Percentiles rank a stretch among this genome's conserved stretches.
Evolutionary conservation across 2,888 invertebrate species (phyloP).

Genomic region (Hofmannophila pseudospretella): DNA sequence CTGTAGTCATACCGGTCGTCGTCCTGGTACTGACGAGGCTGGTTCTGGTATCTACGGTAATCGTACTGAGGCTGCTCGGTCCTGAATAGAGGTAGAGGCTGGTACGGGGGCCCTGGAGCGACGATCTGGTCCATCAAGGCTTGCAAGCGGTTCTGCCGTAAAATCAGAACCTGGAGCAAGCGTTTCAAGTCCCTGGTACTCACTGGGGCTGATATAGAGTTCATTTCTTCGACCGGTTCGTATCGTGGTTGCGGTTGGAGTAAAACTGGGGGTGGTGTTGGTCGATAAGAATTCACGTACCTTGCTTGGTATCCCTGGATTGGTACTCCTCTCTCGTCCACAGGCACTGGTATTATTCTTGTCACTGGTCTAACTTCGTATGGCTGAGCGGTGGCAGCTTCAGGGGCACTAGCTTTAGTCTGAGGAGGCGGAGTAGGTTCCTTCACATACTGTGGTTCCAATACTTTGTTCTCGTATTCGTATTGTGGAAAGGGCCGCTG

Average conservation of each 20-base stretch:
- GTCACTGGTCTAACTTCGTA: constrained; percentile 59
- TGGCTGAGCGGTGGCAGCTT: constrained; percentile 47
- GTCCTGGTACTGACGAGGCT: constrained; percentile 47
- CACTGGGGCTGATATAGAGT: constrained; percentile 81
- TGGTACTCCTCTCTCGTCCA: constrained; percentile 66
- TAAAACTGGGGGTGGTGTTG: constrained; percentile 27
- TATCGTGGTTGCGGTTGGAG: constrained; percentile 57
- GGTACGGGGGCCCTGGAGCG: constrained; percentile 47
- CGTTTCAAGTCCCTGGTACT: constrained; percentile 84
- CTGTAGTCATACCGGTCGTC: constrained; percentile 62
- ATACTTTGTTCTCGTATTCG: constrained; percentile 65
- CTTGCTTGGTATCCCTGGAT: constrained; percentile 60
- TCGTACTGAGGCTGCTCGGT: constrained; percentile 29
- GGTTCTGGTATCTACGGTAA: constrained; percentile 39
- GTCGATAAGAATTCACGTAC: constrained; percentile 54
- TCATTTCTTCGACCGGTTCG: constrained; percentile 73
- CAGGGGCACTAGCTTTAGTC: constrained; percentile 41
- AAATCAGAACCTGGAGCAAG: constrained; percentile 80
- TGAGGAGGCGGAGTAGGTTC: constrained; percentile 40
- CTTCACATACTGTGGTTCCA: constrained; percentile 63
- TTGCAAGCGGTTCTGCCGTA: constrained; percentile 80
- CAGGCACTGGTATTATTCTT: constrained; percentile 62
- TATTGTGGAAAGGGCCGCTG: constrained; percentile 71
- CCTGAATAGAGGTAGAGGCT: constrained; percentile 41
- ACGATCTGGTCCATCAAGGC: constrained; percentile 71